Conservation (phyloP, 2,797 vertebrate species). For the Pseudomugil gertrudae region DNA sequence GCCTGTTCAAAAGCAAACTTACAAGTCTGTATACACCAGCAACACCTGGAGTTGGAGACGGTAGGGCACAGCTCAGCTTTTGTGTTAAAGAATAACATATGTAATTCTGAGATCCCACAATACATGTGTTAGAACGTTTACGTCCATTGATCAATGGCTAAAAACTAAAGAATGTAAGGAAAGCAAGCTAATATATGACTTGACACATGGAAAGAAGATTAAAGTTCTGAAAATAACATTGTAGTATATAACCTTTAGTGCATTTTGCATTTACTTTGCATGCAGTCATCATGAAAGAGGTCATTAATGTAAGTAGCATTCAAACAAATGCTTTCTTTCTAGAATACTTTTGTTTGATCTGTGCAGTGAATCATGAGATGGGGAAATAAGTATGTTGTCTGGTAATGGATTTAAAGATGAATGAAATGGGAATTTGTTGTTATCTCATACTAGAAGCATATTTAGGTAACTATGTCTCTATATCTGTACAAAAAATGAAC, state of each 20-base stretch:
- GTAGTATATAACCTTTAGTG: not conserved
- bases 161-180: not conserved
- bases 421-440: not conserved
- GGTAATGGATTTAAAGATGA: constrained; percentile 8
- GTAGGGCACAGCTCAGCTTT: constrained; percentile 39
- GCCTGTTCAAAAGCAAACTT: constrained; percentile 71
- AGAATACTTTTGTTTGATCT: constrained; percentile 28
- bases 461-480: not conserved
- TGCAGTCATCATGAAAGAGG: constrained; percentile 34
- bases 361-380: constrained; percentile 8
- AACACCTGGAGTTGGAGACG: constrained; percentile 83
- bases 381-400: constrained; percentile 41
- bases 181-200: not conserved
- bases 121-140: constrained; percentile 11
- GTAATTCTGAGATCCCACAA: constrained; percentile 1
- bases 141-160: not conserved
- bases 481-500: not conserved
- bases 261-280: constrained; percentile 24
- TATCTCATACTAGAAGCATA: not conserved
- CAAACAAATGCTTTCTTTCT: constrained; percentile 6
- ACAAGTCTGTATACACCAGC: constrained; percentile 82
- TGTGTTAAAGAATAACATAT: constrained; percentile 17
- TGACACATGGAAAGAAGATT: not conserved
- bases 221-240: not conserved
- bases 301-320: not conserved